These are phyloP conservation scores for Megaceryle torquata DNA, from an alignment of 2,113 vertebrate species.

Conservation along the genomic window DNA sequence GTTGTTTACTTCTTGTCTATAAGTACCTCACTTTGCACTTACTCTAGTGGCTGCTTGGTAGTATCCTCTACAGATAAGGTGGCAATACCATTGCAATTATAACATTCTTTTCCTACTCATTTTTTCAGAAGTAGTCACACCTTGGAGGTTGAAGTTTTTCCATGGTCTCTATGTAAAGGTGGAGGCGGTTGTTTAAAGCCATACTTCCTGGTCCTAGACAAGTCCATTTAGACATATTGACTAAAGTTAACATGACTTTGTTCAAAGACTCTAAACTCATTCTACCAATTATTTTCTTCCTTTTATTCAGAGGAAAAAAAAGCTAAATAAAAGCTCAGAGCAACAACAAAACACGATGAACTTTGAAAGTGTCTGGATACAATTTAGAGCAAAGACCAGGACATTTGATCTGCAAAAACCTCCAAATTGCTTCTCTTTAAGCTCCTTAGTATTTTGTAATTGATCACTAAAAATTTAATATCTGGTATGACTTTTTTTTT, in stretches of 20 bases:
- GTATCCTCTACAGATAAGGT: constrained; percentile 41
- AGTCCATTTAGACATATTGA: background rate
- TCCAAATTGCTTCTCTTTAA: background rate
- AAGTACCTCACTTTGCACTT: constrained; percentile 58
- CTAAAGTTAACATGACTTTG: background rate
- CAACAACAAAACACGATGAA: background rate
- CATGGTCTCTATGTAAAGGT: background rate
- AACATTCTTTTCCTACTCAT: constrained; percentile 19
- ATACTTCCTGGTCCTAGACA: background rate
- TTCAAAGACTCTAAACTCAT: background rate
- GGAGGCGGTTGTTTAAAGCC: background rate
- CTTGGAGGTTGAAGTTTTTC: background rate
- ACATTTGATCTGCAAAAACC: background rate
- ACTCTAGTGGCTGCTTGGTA: background rate
- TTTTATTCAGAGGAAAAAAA: background rate
- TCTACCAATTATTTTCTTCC: background rate
- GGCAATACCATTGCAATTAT: background rate
- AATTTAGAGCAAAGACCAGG: background rate
- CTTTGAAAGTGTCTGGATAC: background rate
- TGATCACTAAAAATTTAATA: background rate
- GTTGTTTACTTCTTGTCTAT: background rate
- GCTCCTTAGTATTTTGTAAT: background rate
- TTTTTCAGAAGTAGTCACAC: background rate
- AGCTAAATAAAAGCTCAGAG: background rate
- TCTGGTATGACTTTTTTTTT: background rate